phyloP scores from a whole-genome alignment of 2,797 vertebrate genomes.

The Enoplosus armatus region DNA sequence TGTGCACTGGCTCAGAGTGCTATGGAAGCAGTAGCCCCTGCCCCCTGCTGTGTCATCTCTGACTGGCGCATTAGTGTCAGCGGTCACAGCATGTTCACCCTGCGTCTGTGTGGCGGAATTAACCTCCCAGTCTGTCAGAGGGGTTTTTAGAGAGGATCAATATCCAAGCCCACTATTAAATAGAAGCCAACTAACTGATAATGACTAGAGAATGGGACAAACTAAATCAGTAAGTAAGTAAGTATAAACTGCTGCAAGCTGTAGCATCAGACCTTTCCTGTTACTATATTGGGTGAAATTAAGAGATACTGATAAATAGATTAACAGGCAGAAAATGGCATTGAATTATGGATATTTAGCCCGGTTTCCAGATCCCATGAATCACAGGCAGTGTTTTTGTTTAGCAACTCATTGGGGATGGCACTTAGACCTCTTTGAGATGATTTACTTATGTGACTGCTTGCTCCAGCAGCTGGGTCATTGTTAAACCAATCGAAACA shows the following conservation, averaged over 20 bases:
- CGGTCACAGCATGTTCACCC: slow-evolving; percentile 66
- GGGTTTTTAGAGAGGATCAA: slow-evolving; percentile 55
- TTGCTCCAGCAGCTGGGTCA: background rate
- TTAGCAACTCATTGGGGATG: background rate
- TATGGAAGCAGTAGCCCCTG: slow-evolving; percentile 42
- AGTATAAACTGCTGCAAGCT: slow-evolving; percentile 1
- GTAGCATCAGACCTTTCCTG: background rate
- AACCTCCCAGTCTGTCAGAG: slow-evolving; percentile 58
- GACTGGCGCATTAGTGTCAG: slow-evolving; percentile 66
- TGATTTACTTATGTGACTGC: background rate
- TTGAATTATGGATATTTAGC: background rate
- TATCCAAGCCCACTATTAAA: slow-evolving; percentile 41
- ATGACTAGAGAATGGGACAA: slow-evolving; percentile 27
- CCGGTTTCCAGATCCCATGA: background rate
- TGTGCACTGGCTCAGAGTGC: slow-evolving; percentile 20
- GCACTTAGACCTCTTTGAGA: background rate
- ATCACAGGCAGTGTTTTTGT: background rate
- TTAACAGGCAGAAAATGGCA: background rate
- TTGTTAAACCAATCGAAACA: background rate
- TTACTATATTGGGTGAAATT: background rate
- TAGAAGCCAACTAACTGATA: slow-evolving; percentile 35
- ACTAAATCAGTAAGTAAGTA: slow-evolving; percentile 2
- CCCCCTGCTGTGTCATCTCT: slow-evolving; percentile 57
- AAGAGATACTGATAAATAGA: background rate
- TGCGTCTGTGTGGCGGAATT: slow-evolving; percentile 40